Conservation (phyloP, 1,140 invertebrate genomes). For the Adelges cooleyi region DNA sequence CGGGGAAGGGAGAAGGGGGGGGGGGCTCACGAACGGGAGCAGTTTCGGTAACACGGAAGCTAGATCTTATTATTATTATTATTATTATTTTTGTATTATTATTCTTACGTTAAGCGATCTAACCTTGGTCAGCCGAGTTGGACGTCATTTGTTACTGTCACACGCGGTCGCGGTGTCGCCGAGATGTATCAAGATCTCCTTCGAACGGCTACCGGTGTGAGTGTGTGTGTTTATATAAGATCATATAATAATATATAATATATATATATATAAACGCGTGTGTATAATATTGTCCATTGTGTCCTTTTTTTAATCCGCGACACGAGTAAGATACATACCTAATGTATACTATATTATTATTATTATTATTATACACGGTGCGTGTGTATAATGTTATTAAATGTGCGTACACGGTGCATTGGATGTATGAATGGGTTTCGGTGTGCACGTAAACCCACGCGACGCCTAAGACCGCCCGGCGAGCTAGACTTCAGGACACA, state of each 20-base stretch:
- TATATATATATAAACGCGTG: background rate
- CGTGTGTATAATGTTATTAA: background rate
- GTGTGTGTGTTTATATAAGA: background rate
- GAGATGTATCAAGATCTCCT: constrained; percentile 8
- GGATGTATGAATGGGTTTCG: background rate
- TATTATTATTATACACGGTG: background rate
- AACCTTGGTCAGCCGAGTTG: too few species aligned
- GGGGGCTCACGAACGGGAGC: too few species aligned
- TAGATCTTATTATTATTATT: too few species aligned
- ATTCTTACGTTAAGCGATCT: too few species aligned
- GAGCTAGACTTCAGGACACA: constrained; percentile 10
- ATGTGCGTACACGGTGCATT: background rate
- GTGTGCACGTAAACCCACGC: background rate
- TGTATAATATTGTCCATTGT: background rate
- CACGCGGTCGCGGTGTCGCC: background rate
- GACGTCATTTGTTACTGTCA: constrained; percentile 24
- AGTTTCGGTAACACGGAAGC: constrained; percentile 11
- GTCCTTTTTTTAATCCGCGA: constrained; percentile 4
- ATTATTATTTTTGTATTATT: too few species aligned
- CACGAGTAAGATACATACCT: background rate
- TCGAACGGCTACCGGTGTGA: constrained; percentile 7
- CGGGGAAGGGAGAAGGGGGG: too few species aligned
- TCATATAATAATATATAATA: too few species aligned
- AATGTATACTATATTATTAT: too few species aligned
- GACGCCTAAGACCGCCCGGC: constrained; percentile 25